A percentile compares a stretch with the other conserved stretches of the same genome.
Conservation (phyloP, 1,140 invertebrate genomes). For the Bombus superbus region DNA sequence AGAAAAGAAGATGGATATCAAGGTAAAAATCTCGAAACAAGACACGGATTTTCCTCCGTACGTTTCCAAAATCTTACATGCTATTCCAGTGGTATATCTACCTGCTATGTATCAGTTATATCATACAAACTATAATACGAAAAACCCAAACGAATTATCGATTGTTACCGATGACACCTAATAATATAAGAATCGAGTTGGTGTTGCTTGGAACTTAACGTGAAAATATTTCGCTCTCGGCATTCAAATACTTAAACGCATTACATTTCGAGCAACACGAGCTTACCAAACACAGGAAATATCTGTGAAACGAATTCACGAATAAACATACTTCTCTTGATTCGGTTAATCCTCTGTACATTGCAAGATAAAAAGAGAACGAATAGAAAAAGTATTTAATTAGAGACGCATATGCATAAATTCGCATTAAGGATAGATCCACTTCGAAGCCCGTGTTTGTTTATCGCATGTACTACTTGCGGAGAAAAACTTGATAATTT, state of each 20-base stretch:
- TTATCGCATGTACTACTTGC: background rate
- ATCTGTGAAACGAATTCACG: background rate
- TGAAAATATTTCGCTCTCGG: background rate
- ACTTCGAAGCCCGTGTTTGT: background rate
- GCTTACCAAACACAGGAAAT: too few relatives aligned
- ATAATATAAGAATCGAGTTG: background rate
- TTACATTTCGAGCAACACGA: background rate
- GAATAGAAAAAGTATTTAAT: background rate
- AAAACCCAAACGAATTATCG: background rate
- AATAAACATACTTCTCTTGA: background rate
- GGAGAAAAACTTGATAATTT: background rate
- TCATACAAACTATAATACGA: background rate
- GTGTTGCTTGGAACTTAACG: background rate
- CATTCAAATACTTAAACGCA: background rate
- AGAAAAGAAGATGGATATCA: background rate
- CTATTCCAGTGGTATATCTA: conserved; percentile 36
- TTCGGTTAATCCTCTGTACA: background rate
- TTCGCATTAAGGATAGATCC: background rate
- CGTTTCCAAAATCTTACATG: conserved; percentile 29
- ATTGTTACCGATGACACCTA: conserved; percentile 15
- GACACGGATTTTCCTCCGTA: conserved; percentile 9
- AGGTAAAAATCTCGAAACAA: background rate
- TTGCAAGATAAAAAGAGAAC: background rate
- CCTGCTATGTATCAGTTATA: conserved; percentile 17
- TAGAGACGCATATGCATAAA: background rate